Evolutionary conservation across 2,888 invertebrate species (phyloP).

Genomic region (Dolichomitus sp.): DNA sequence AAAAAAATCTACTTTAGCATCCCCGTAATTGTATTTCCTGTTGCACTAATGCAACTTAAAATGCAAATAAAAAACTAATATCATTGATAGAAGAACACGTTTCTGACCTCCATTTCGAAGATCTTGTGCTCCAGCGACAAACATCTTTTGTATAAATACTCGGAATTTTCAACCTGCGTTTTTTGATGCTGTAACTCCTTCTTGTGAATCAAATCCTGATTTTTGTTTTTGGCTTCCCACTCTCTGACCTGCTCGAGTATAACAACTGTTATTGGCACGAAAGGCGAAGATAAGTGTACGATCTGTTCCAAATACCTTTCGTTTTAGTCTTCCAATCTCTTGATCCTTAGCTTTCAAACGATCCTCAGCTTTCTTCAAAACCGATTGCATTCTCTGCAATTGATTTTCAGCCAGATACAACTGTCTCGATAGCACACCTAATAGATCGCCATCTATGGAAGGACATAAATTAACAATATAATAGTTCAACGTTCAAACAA

Average conservation of each 20-base stretch:
- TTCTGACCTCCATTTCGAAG: conserved; percentile 80
- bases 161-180: conserved; percentile 75
- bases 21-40: too few species aligned
- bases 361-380: conserved; percentile 76
- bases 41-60: too few species aligned
- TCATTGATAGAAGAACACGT: conserved; percentile 6
- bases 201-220: conserved; percentile 72
- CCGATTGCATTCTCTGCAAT: conserved; percentile 76
- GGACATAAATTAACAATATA: not conserved
- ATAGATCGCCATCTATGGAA: conserved; percentile 75
- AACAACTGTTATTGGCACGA: conserved; percentile 10
- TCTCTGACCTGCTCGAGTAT: conserved; percentile 76
- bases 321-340: conserved; percentile 77
- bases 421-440: conserved; percentile 76
- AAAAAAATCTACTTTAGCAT: too few species aligned
- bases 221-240: conserved; percentile 75
- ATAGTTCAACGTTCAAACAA: not conserved
- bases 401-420: conserved; percentile 77
- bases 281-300: not conserved
- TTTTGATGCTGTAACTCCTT: conserved; percentile 73
- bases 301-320: conserved; percentile 74
- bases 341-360: conserved; percentile 76
- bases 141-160: conserved; percentile 78
- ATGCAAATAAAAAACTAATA: too few species aligned
- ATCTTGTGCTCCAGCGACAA: conserved; percentile 77